phyloP scores from a whole-genome alignment of 2,797 vertebrate species.

The Gallinago stenura region DNA sequence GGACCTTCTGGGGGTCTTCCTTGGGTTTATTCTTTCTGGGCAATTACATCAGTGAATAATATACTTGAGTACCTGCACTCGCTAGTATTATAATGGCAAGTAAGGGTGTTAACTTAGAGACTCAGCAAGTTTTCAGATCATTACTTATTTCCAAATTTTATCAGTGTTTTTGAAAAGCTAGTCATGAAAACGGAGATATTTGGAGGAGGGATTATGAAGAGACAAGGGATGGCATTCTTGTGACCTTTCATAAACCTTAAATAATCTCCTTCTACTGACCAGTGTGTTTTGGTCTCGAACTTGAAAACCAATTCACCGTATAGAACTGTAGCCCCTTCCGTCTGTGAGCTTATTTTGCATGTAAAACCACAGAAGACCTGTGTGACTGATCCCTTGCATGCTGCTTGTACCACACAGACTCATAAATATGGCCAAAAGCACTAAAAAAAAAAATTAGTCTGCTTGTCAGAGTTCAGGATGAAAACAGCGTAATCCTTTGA shows the following conservation, averaged over 20 bases:
- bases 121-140: background rate
- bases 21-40: background rate
- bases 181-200: background rate
- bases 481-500: background rate
- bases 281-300: background rate
- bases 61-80: accelerated
- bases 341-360: background rate
- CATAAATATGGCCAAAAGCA: background rate
- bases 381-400: background rate
- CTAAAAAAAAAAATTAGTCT: background rate
- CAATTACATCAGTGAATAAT: background rate
- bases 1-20: background rate
- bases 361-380: background rate
- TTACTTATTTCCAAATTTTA: slow-evolving; percentile 8
- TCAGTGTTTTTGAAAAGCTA: background rate
- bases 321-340: background rate
- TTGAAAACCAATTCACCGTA: background rate
- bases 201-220: background rate
- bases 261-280: background rate
- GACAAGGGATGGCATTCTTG: background rate
- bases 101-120: background rate
- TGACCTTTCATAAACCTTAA: background rate
- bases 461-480: background rate
- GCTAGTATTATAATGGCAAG: background rate
- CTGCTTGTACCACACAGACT: background rate